A percentile compares a stretch with the other conserved stretches of the same genome.
These are phyloP conservation scores for Poecile atricapillus DNA, from an alignment of 2,113 vertebrate genomes.

Conservation along the genomic window DNA sequence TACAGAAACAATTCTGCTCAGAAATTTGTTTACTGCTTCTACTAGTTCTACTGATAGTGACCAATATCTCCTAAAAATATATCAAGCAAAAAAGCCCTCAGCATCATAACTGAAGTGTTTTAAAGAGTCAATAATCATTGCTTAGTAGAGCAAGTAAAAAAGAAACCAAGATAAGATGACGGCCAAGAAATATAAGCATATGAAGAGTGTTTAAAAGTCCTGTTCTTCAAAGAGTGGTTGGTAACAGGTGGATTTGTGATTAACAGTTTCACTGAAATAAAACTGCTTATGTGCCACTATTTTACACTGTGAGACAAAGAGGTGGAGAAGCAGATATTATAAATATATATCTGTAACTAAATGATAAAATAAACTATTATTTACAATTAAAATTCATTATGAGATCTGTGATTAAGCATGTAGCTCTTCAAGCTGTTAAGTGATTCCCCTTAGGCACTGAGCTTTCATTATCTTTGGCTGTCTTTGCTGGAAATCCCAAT, in stretches of 20 bases:
- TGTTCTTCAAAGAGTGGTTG: background rate
- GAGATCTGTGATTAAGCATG: background rate
- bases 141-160: background rate
- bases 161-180: background rate
- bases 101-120: background rate
- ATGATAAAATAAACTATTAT: background rate
- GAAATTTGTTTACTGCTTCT: background rate
- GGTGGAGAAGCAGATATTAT: background rate
- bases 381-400: background rate
- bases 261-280: background rate
- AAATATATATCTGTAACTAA: background rate
- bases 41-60: background rate
- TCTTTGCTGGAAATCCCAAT: background rate
- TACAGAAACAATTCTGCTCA: background rate
- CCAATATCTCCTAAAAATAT: background rate
- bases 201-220: background rate
- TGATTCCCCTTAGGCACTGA: background rate
- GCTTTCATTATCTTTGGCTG: background rate
- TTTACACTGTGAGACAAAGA: background rate
- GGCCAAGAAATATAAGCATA: background rate
- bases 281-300: background rate
- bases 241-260: rapidly evolving
- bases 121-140: background rate
- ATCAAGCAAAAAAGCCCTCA: background rate
- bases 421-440: background rate